A percentile compares a stretch with the other conserved stretches of the same genome.
Evolutionary conservation across 1,140 invertebrate genomes (phyloP).

Genomic region (Calliphora vicina): DNA sequence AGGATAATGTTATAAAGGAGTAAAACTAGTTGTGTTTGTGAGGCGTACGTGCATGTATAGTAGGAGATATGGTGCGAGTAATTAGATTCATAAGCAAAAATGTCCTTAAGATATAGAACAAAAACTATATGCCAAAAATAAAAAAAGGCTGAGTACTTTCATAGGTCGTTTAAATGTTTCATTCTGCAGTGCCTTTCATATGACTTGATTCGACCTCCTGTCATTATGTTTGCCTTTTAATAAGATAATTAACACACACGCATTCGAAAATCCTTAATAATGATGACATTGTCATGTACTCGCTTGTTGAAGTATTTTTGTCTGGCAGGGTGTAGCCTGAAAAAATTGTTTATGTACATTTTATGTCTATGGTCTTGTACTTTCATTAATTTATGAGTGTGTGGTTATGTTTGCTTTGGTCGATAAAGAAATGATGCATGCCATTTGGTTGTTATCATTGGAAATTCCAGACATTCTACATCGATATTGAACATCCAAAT

Average conservation of each 20-base stretch:
- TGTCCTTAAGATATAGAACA: neutral
- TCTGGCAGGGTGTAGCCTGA: neutral
- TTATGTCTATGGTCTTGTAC: too few relatives aligned
- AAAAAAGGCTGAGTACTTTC: neutral
- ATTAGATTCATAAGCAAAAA: slow-evolving; percentile 12
- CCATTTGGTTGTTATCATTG: too few relatives aligned
- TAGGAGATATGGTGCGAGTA: neutral
- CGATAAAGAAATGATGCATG: too few relatives aligned
- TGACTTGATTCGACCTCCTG: neutral
- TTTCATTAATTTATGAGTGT: too few relatives aligned
- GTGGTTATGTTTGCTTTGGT: too few relatives aligned
- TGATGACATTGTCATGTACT: neutral
- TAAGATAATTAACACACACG: slow-evolving; percentile 25
- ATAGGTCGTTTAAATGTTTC: neutral
- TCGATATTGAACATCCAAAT: too few relatives aligned
- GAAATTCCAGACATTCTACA: too few relatives aligned
- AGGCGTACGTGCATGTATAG: neutral
- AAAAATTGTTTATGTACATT: neutral
- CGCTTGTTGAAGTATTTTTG: too few relatives aligned
- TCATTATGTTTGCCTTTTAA: slow-evolving; percentile 1
- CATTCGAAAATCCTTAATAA: neutral
- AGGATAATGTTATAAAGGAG: neutral
- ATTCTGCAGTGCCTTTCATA: neutral
- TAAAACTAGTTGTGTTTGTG: neutral
- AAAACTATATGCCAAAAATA: neutral